These are phyloP conservation scores for Octodon degus DNA, from an alignment of 2,113 vertebrate genomes.

Conservation along the genomic window DNA sequence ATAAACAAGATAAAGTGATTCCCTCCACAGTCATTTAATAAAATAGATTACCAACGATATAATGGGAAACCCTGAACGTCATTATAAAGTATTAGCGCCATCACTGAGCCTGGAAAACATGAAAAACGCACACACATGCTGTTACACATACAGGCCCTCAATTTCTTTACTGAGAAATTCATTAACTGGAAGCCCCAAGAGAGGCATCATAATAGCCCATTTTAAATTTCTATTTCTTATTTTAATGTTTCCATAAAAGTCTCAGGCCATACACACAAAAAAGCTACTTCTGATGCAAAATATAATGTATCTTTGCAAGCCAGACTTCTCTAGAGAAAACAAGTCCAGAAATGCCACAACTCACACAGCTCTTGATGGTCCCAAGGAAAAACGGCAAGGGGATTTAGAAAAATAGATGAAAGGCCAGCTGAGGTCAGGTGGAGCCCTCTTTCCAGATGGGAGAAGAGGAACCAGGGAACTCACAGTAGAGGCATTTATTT, in stretches of 20 bases:
- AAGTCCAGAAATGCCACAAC: constrained; percentile 9
- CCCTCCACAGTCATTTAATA: constrained; percentile 24
- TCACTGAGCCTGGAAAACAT: constrained; percentile 1
- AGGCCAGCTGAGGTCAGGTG: no score
- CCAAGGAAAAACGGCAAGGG: no score
- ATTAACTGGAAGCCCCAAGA: constrained; percentile 2
- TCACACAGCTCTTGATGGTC: no score
- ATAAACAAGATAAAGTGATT: constrained; percentile 32
- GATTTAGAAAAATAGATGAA: no score
- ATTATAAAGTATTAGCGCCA: constrained; percentile 6
- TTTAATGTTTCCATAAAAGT: constrained; percentile 55
- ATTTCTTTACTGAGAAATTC: not conserved
- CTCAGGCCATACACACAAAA: constrained; percentile 28
- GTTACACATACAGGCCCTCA: not conserved
- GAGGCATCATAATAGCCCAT: not conserved
- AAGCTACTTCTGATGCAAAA: constrained; percentile 49
- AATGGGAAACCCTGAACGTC: not conserved
- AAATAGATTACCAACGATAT: constrained; percentile 36
- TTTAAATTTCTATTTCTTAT: constrained; percentile 38
- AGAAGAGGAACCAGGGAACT: no score
- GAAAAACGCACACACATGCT: not conserved
- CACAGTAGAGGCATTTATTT: no score
- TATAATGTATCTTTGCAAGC: constrained; percentile 1
- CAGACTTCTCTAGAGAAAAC: constrained; percentile 10
- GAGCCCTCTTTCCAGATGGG: no score